Percentiles rank a stretch among this genome's conserved stretches.
Conservation (phyloP, 2,113 vertebrate genomes). For the Colossoma macropomum region DNA sequence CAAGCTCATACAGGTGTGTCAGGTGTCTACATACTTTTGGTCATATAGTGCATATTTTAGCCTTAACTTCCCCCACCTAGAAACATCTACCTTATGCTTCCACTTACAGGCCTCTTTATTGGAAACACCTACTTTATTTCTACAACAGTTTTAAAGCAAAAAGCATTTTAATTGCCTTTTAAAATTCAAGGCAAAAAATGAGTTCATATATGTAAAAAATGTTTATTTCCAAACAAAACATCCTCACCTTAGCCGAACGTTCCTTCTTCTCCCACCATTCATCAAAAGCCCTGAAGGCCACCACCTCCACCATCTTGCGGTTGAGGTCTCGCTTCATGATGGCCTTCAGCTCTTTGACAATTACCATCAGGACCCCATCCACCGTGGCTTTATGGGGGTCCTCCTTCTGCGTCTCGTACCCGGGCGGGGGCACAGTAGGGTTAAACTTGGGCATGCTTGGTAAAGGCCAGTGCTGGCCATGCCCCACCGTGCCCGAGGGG, state of each 20-base stretch:
- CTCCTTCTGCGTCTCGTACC: slow-evolving; percentile 92
- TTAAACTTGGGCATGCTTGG: slow-evolving; percentile 89
- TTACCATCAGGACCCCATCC: slow-evolving; percentile 92
- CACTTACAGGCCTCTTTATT: not conserved
- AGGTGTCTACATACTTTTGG: too few relatives aligned
- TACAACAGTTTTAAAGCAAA: too few relatives aligned
- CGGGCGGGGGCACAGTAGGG: slow-evolving; percentile 92
- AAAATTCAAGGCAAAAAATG: too few relatives aligned
- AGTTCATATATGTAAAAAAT: too few relatives aligned
- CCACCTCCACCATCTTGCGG: slow-evolving; percentile 98
- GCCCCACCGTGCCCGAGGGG: slow-evolving; percentile 64
- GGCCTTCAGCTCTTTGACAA: slow-evolving; percentile 97
- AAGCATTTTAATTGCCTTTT: too few relatives aligned
- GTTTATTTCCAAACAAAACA: too few relatives aligned
- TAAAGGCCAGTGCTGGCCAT: slow-evolving; percentile 87
- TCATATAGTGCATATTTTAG: too few relatives aligned
- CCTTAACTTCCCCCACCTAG: too few relatives aligned
- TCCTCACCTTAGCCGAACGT: slow-evolving; percentile 89
- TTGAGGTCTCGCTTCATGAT: slow-evolving; percentile 99
- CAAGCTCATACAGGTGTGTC: too few relatives aligned
- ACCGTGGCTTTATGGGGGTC: slow-evolving; percentile 97
- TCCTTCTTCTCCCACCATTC: slow-evolving; percentile 99
- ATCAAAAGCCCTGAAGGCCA: slow-evolving; percentile 96
- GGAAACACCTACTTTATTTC: not conserved
- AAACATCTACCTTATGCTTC: too few relatives aligned